phyloP scores from a whole-genome alignment of 2,113 vertebrate genomes.

The Mus spicilegus region DNA sequence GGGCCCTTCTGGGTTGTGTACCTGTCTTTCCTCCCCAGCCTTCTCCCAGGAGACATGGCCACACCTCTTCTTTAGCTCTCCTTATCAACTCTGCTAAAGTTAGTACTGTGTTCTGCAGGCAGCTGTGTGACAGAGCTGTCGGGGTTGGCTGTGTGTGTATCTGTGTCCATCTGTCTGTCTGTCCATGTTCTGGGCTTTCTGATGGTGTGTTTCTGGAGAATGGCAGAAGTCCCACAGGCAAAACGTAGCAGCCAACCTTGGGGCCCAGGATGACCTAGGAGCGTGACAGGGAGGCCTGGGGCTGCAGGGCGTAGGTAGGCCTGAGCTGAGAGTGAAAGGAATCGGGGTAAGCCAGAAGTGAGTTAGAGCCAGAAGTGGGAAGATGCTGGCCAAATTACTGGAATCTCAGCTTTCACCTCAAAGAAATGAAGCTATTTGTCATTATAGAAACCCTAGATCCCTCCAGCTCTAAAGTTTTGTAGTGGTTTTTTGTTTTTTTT shows the following conservation, averaged over 20 bases:
- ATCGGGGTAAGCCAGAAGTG: background rate
- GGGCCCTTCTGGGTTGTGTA: fast-evolving
- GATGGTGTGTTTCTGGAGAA: background rate
- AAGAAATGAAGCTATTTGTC: background rate
- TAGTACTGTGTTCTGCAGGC: background rate
- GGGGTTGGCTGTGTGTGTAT: background rate
- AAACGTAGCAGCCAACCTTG: background rate
- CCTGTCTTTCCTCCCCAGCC: background rate
- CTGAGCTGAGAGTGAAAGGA: background rate
- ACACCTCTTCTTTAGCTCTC: background rate
- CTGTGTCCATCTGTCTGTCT: no score
- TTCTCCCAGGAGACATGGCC: background rate
- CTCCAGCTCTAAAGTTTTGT: background rate
- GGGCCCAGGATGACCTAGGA: background rate
- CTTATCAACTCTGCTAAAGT: background rate
- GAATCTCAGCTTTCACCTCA: background rate
- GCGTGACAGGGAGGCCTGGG: background rate
- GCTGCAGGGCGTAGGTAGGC: background rate
- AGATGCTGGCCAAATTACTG: background rate
- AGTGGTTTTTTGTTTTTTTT: no score
- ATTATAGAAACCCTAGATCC: background rate
- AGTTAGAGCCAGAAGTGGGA: background rate
- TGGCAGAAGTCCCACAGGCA: background rate
- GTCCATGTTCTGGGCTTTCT: no score
- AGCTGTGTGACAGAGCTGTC: background rate